Evolutionary conservation across 1,140 invertebrate genomes (phyloP).

Genomic region (Belonocnema kinseyi): DNA sequence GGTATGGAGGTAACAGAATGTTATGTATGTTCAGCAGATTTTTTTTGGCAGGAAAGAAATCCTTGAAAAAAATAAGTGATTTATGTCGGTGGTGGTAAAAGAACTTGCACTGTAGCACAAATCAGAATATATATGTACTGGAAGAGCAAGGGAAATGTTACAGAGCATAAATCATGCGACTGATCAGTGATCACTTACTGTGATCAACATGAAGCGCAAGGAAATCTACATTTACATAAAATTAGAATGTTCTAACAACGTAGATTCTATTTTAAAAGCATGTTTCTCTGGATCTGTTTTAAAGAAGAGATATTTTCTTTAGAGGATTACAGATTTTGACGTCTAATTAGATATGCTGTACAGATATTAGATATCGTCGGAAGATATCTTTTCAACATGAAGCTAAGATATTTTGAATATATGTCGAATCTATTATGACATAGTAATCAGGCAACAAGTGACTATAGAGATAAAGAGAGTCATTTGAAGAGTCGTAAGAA

Average conservation of each 20-base stretch:
- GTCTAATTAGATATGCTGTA: not conserved
- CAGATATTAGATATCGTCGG: not conserved
- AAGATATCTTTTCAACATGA: not conserved
- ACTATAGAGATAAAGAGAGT: not conserved
- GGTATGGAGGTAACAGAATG: constrained; percentile 31
- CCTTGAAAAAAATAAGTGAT: constrained; percentile 26
- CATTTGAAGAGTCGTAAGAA: not conserved
- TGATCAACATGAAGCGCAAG: constrained; percentile 26
- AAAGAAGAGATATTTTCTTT: not conserved
- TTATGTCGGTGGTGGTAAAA: constrained; percentile 23
- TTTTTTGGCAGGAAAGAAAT: constrained; percentile 30
- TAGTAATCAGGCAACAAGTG: not conserved
- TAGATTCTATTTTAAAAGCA: not conserved
- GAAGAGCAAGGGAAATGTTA: constrained; percentile 30
- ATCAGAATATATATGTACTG: constrained; percentile 28
- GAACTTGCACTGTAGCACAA: constrained; percentile 23
- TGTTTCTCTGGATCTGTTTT: not conserved
- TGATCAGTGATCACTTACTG: constrained; percentile 29
- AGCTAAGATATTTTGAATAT: not conserved
- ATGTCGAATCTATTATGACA: not conserved
- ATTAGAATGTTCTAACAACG: constrained; percentile 17
- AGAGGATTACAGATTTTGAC: constrained; percentile 10
- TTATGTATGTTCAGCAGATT: constrained; percentile 31
- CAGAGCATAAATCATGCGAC: constrained; percentile 31
- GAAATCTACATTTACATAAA: constrained; percentile 26